These are phyloP conservation scores for Myoxocephalus aenaeus DNA, from an alignment of 2,797 vertebrate genomes.

Conservation along the genomic window DNA sequence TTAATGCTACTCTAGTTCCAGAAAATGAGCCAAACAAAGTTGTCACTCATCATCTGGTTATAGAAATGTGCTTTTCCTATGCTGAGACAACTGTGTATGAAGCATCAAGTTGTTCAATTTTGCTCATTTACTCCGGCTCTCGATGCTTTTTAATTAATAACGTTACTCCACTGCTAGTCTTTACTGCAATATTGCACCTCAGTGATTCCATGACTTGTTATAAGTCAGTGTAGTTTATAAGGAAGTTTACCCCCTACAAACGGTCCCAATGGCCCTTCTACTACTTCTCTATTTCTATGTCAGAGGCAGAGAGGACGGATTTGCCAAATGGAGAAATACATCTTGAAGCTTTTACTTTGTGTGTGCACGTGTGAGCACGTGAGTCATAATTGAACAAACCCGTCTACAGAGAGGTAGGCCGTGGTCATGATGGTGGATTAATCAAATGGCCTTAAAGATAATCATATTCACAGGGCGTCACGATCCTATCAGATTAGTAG, in stretches of 20 bases:
- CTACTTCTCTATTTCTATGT: not conserved
- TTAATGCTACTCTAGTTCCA: too few relatives aligned
- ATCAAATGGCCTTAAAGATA: constrained; percentile 20
- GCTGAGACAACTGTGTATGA: too few relatives aligned
- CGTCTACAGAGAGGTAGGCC: not conserved
- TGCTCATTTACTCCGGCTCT: not conserved
- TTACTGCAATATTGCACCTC: not conserved
- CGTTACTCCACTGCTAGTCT: not conserved
- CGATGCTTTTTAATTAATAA: not conserved
- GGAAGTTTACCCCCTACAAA: not conserved
- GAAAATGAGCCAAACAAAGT: too few relatives aligned
- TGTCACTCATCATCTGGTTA: too few relatives aligned
- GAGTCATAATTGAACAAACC: too few relatives aligned
- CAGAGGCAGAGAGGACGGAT: not conserved
- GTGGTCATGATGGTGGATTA: not conserved
- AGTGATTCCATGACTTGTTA: too few relatives aligned
- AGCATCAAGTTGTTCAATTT: not conserved
- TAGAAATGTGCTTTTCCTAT: too few relatives aligned
- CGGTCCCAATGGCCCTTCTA: not conserved
- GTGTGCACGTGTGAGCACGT: too few relatives aligned
- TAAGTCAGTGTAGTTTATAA: not conserved
- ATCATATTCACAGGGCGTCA: constrained; percentile 14
- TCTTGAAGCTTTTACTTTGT: too few relatives aligned
- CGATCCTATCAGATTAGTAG: constrained; percentile 16
- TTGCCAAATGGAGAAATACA: not conserved